Conservation (phyloP, 2,888 invertebrate species). For the Drosophila austrosaltans region DNA sequence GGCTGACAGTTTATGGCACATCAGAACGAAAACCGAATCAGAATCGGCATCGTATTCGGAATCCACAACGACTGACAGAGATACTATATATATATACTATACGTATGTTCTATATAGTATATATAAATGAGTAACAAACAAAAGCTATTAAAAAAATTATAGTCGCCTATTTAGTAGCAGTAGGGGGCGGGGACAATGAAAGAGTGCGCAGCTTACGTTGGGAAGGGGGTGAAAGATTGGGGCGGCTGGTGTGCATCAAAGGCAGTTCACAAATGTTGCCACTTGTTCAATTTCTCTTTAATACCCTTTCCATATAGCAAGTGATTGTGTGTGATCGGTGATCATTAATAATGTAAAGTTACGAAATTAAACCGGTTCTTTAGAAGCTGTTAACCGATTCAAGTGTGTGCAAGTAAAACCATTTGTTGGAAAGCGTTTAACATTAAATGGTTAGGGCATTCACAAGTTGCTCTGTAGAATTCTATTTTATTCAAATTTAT, state of each 20-base stretch:
- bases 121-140: slow-evolving; percentile 64
- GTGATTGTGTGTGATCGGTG: too few relatives aligned
- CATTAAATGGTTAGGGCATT: background rate
- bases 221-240: background rate
- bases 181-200: background rate
- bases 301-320: slow-evolving; percentile 32
- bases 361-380: too few relatives aligned
- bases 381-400: too few relatives aligned
- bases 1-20: slow-evolving; percentile 56
- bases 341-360: too few relatives aligned
- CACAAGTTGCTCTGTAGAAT: background rate
- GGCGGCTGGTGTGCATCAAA: slow-evolving; percentile 52
- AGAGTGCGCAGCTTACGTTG: slow-evolving; percentile 51
- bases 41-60: background rate
- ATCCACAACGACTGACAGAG: background rate
- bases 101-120: slow-evolving; percentile 6
- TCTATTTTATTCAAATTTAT: background rate
- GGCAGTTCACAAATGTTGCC: slow-evolving; percentile 52
- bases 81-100: background rate
- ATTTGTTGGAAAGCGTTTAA: too few relatives aligned
- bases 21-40: slow-evolving; percentile 33
- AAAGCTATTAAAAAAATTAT: slow-evolving; percentile 65
- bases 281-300: slow-evolving; percentile 5
- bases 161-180: slow-evolving; percentile 58
- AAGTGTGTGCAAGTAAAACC: too few relatives aligned